A percentile compares a stretch with the other conserved stretches of the same genome.
phyloP scores from a whole-genome alignment of 2,888 invertebrate genomes.

The Idaea aversata region DNA sequence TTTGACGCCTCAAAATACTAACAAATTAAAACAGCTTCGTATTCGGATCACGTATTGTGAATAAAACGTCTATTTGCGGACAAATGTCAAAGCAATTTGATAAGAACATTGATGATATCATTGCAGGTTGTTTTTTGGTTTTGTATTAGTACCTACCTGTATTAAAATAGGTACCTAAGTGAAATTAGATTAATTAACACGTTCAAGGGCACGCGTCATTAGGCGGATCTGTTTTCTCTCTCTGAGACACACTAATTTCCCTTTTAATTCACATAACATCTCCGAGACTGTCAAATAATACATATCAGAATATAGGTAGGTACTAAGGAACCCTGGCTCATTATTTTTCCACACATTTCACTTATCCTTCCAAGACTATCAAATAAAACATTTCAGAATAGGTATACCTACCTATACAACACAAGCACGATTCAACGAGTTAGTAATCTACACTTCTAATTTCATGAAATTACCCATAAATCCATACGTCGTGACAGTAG shows the following conservation, averaged over 20 bases:
- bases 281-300: no score
- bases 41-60: constrained; percentile 53
- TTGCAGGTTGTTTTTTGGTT: constrained; percentile 25
- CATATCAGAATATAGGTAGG: no score
- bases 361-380: no score
- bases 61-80: constrained; percentile 44
- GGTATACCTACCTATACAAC: no score
- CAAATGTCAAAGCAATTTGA: constrained; percentile 36
- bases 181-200: neutral
- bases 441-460: no score
- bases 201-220: neutral
- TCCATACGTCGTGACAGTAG: no score
- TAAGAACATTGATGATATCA: constrained; percentile 29
- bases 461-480: no score
- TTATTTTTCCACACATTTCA: no score
- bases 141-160: neutral
- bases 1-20: constrained; percentile 66
- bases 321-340: no score
- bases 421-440: no score
- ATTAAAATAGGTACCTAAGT: neutral
- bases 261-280: no score
- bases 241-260: neutral
- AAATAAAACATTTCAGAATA: no score
- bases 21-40: constrained; percentile 72
- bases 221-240: neutral